Conservation (phyloP, 2,888 invertebrate genomes). For the Hyposoter dolosus region DNA sequence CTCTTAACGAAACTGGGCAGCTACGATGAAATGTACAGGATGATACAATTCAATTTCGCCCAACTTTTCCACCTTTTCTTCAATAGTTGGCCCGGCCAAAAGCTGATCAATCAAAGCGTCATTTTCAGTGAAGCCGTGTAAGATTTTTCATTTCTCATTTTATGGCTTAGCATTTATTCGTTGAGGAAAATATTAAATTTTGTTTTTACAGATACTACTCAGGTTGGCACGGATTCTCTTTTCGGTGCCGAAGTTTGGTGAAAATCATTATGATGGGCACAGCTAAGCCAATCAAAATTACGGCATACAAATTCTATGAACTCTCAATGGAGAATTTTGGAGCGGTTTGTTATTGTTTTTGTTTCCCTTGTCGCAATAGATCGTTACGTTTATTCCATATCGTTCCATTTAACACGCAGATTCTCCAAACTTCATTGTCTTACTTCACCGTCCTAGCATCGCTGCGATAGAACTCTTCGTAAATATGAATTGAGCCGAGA, state of each 20-base stretch:
- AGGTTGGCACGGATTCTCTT: slow-evolving; percentile 47
- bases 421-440: slow-evolving; percentile 33
- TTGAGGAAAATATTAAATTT: not conserved
- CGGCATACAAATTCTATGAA: slow-evolving; percentile 21
- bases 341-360: not conserved
- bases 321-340: slow-evolving; percentile 57
- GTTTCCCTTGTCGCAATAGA: not conserved
- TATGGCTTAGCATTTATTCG: not conserved
- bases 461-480: slow-evolving; percentile 12
- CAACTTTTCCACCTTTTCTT: slow-evolving; percentile 38
- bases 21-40: slow-evolving; percentile 10
- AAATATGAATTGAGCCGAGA: too few species aligned
- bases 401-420: not conserved
- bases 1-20: not conserved
- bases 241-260: slow-evolving; percentile 27
- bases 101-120: slow-evolving; percentile 11
- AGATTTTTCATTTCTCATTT: not conserved
- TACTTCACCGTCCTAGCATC: slow-evolving; percentile 44
- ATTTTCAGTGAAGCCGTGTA: slow-evolving; percentile 1
- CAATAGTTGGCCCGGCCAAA: slow-evolving; percentile 45
- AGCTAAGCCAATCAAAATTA: slow-evolving; percentile 26
- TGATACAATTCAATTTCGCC: slow-evolving; percentile 21
- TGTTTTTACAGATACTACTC: slow-evolving; percentile 7
- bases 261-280: slow-evolving; percentile 43
- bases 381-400: not conserved